Base-by-base conservation (phyloP, 2,888 invertebrate genomes). In the Eutolmus rufibarbis region DNA sequence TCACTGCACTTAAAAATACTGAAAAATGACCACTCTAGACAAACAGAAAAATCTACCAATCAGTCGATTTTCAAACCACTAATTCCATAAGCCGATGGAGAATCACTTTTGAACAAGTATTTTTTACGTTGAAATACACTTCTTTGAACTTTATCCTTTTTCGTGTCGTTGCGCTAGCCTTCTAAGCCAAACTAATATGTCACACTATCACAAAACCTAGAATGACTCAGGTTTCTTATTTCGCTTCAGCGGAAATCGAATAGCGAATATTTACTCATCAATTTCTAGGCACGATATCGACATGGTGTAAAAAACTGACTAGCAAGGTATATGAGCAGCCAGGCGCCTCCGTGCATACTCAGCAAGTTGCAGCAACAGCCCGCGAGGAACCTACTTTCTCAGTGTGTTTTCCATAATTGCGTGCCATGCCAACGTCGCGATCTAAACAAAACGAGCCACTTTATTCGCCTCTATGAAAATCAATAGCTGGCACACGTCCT, bases 361-460 rank as follows among this genome's bases (percentile, higher is more conserved):
- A 9, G n/a, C 34, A 34, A 78, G 46, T 51, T 81, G 51, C 56
- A 81, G 51, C 81, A 81, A 81, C 51, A 81, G 46, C 31, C 46
- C 56, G 16, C 2, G 14, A 31, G 76, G 14, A 51, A 51, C 51
- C 51, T 51, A 81, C 28, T 56, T 81, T 56, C 8, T 23, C 43
- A 12, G 40, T 40, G 57, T 86, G 51, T 86, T 74, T 81, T 57
- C 23, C 19, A 86, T 77, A 28, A 66, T 88, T 87, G 74, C 87
- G 86, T 84, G 86, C 88, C 88, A 88, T 88, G 88, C 88, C 88
- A 88, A 88, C 88, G 87, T 86, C 82, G 12, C 66, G 81, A 77
- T 74, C 82, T 56, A 88, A 88, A 88, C 87, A 88, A 88, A 88
- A 81, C 87, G 37, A 82, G 28, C 12, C n/a, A 46, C 40, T 51